Evolutionary conservation across 2,888 invertebrate genomes (phyloP).

Genomic region (Heliconius charithonia): DNA sequence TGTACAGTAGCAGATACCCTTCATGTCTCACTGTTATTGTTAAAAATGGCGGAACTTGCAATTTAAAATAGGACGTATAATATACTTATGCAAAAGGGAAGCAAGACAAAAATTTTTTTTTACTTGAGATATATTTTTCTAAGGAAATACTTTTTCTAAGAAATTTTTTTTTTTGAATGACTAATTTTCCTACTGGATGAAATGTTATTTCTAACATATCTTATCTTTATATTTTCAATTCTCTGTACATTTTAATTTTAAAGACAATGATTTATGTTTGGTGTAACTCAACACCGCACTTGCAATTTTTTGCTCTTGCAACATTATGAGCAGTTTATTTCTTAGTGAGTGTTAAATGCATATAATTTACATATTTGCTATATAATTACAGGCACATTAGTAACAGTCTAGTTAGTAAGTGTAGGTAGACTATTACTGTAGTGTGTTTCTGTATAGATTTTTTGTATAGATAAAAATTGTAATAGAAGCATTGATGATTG

Average conservation of each 20-base stretch:
- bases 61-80: conserved; percentile 14
- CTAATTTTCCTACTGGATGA: too few species aligned
- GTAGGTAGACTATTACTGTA: not conserved
- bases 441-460: too few species aligned
- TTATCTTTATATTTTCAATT: too few species aligned
- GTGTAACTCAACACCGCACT: not conserved
- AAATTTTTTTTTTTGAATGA: not conserved
- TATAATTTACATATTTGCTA: not conserved
- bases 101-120: too few species aligned
- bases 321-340: not conserved
- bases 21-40: not conserved
- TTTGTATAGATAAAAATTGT: not conserved
- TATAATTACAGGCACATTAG: not conserved
- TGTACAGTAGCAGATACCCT: not conserved
- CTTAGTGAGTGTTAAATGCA: not conserved
- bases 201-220: too few species aligned
- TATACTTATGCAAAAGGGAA: not conserved
- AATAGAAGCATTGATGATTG: not conserved
- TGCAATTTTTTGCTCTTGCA: not conserved
- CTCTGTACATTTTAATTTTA: too few species aligned
- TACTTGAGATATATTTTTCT: too few species aligned
- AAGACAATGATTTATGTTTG: too few species aligned
- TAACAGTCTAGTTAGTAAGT: not conserved
- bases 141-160: too few species aligned
- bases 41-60: conserved; percentile 7